phyloP scores from a whole-genome alignment of 2,888 invertebrate genomes.

The Cryptocephalus moraei region DNA sequence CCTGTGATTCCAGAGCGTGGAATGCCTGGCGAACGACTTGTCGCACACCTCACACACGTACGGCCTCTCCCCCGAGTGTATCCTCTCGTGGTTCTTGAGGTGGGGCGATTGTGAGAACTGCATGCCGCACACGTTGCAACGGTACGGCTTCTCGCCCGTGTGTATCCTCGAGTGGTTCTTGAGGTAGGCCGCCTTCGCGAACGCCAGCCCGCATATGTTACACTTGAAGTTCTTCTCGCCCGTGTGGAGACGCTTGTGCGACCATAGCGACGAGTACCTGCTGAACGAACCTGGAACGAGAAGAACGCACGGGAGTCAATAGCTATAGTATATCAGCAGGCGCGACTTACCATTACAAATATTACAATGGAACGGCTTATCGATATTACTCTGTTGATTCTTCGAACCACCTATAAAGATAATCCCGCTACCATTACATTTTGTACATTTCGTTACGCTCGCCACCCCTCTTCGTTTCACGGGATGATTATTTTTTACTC shows the following conservation, averaged over 20 bases:
- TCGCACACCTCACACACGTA: slow-evolving; percentile 64
- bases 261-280: slow-evolving; percentile 80
- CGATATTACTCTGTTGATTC: slow-evolving; percentile 50
- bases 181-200: slow-evolving; percentile 82
- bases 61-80: slow-evolving; percentile 67
- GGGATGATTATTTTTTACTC: slow-evolving; percentile 50
- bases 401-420: slow-evolving; percentile 66
- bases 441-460: slow-evolving; percentile 78
- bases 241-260: slow-evolving; percentile 78
- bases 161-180: slow-evolving; percentile 84
- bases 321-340: not conserved
- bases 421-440: slow-evolving; percentile 81
- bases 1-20: slow-evolving; percentile 80
- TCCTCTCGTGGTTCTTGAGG: slow-evolving; percentile 79
- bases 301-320: not conserved
- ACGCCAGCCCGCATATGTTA: slow-evolving; percentile 76
- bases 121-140: slow-evolving; percentile 79
- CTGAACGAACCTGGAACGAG: slow-evolving; percentile 51
- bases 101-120: slow-evolving; percentile 84
- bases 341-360: slow-evolving; percentile 60
- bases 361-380: slow-evolving; percentile 82
- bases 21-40: slow-evolving; percentile 80
- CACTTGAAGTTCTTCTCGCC: slow-evolving; percentile 81
- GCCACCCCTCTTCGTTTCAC: slow-evolving; percentile 76
- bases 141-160: slow-evolving; percentile 53